phyloP scores from a whole-genome alignment of 1,140 invertebrate genomes.

The Camponotus vicinus region DNA sequence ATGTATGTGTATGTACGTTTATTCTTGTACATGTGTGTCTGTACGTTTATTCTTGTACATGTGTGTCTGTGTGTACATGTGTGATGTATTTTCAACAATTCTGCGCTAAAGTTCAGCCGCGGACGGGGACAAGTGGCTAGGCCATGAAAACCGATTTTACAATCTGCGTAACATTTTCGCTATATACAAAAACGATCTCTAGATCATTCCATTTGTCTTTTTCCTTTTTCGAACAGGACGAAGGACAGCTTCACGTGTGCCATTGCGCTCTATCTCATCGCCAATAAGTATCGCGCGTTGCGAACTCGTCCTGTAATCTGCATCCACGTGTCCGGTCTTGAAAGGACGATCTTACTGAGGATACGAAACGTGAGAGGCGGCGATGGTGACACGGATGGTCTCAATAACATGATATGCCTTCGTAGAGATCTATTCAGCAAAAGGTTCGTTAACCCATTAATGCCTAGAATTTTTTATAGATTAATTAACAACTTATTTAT shows the following conservation, averaged over 20 bases:
- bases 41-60: not conserved
- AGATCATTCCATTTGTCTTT: conserved; percentile 32
- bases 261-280: not conserved
- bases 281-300: conserved; percentile 7
- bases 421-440: conserved; percentile 72
- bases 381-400: conserved; percentile 38
- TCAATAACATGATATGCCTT: conserved; percentile 51
- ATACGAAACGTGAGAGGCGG: conserved; percentile 23
- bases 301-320: conserved; percentile 15
- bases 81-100: conserved; percentile 46
- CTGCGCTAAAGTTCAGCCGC: conserved; percentile 68
- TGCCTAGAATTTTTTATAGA: conserved; percentile 73
- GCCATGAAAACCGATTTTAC: conserved; percentile 66
- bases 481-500: conserved; percentile 79
- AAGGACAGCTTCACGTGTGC: conserved; percentile 26
- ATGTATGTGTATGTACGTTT: conserved; percentile 1
- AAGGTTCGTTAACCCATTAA: conserved; percentile 71
- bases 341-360: conserved; percentile 1
- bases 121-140: conserved; percentile 70
- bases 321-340: conserved; percentile 4
- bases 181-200: conserved; percentile 71
- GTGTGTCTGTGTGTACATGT: not conserved
- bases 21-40: not conserved
- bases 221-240: conserved; percentile 14
- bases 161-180: conserved; percentile 65